phyloP scores from a whole-genome alignment of 2,888 invertebrate genomes.

The Chrysopilus asiliformis region DNA sequence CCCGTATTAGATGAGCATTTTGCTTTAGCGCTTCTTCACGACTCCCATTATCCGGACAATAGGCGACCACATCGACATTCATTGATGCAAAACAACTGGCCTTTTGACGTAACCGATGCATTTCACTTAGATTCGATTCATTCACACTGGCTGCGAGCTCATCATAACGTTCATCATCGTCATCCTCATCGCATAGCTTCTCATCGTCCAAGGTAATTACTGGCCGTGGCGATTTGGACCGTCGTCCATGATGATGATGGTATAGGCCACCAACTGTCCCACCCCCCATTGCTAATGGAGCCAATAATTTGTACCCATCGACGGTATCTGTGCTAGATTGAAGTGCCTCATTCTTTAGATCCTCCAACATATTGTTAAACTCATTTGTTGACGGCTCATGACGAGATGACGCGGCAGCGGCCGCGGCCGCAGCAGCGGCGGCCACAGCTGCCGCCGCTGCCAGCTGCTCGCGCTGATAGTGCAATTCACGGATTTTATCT shows the following conservation, averaged over 20 bases:
- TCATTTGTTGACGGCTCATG: conserved; percentile 15
- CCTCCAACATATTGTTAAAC: conserved; percentile 22
- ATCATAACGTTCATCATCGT: conserved; percentile 7
- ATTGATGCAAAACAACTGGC: neutral
- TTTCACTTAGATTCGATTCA: conserved; percentile 11
- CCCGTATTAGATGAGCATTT: conserved; percentile 38
- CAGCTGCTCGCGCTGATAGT: conserved; percentile 34
- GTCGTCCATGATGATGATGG: conserved; percentile 4
- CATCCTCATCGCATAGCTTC: neutral
- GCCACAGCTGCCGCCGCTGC: conserved; percentile 5
- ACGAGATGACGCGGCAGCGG: conserved; percentile 3
- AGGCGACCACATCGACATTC: neutral
- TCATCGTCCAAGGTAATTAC: conserved; percentile 5
- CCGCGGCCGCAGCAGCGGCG: conserved; percentile 7
- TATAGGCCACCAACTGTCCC: neutral
- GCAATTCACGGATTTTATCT: conserved; percentile 15
- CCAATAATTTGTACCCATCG: conserved; percentile 6
- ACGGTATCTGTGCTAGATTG: conserved; percentile 7
- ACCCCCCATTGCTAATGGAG: conserved; percentile 1
- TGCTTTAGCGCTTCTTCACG: neutral
- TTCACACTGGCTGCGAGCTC: conserved; percentile 12
- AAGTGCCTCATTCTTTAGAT: conserved; percentile 23
- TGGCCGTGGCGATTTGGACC: conserved; percentile 8
- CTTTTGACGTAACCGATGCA: conserved; percentile 6
- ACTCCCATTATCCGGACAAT: neutral